Percentiles rank a stretch among this genome's conserved stretches.
phyloP scores from a whole-genome alignment of 2,888 invertebrate species.

The Andrena chrysosceles region DNA sequence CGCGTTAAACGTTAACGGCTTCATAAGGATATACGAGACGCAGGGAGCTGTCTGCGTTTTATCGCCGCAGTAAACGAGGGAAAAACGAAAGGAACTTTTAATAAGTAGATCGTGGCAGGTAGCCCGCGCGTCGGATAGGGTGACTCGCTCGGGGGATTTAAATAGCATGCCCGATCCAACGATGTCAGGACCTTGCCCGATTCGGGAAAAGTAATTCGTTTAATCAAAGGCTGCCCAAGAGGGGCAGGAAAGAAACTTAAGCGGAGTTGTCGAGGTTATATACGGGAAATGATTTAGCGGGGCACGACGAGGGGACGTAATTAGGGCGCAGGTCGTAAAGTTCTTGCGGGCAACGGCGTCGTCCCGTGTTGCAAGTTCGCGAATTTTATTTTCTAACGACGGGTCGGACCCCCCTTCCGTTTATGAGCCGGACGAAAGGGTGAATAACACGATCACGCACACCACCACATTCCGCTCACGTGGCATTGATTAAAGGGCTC shows the following conservation, averaged over 20 bases:
- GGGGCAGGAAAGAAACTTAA: background rate
- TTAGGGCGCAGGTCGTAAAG: constrained; percentile 29
- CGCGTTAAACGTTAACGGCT: constrained; percentile 47
- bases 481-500: constrained; percentile 60
- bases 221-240: background rate
- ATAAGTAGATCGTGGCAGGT: constrained; percentile 29
- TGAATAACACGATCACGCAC: constrained; percentile 33
- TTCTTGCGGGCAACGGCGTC: background rate
- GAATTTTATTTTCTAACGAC: constrained; percentile 27
- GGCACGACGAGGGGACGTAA: background rate
- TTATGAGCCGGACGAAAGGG: constrained; percentile 9
- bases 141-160: background rate
- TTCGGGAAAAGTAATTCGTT: constrained; percentile 10
- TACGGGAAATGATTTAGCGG: constrained; percentile 5
- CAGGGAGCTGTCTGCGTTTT: constrained; percentile 35
- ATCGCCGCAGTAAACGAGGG: constrained; percentile 37
- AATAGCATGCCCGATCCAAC: background rate
- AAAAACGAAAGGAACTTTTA: constrained; percentile 29
- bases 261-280: background rate
- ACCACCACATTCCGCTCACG: constrained; percentile 30
- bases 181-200: background rate
- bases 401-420: background rate
- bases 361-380: background rate
- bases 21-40: constrained; percentile 36
- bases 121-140: constrained; percentile 4